Conservation (phyloP, 1,140 invertebrate genomes). For the Drosophila ohnishii region DNA sequence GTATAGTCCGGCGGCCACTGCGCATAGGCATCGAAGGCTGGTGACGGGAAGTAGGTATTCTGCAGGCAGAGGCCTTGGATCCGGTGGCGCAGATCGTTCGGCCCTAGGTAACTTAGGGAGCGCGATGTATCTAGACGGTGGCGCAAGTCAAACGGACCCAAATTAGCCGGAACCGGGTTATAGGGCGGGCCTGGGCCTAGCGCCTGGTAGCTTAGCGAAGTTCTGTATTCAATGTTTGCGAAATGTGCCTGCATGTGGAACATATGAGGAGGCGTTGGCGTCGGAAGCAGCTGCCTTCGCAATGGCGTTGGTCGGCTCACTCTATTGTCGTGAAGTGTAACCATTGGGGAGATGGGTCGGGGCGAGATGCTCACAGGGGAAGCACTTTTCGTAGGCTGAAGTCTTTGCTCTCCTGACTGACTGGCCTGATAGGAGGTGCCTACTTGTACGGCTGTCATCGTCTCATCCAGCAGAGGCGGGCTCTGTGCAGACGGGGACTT, state of each 20-base stretch:
- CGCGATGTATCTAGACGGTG: conserved; percentile 13
- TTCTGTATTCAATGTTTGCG: conserved; percentile 10
- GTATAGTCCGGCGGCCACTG: background rate
- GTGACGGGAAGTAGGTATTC: background rate
- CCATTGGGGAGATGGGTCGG: conserved; percentile 3
- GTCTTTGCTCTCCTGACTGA: background rate
- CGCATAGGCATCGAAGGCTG: background rate
- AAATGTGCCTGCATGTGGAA: background rate
- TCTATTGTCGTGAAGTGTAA: conserved; percentile 13
- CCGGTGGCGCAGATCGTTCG: conserved; percentile 18
- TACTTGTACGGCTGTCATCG: too few relatives aligned
- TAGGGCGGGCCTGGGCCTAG: background rate
- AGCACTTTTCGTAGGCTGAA: too few relatives aligned
- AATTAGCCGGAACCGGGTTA: background rate
- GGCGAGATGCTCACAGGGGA: background rate
- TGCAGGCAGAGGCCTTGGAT: background rate
- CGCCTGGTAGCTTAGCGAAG: too few relatives aligned
- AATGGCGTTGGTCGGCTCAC: background rate
- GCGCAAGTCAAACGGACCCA: conserved; percentile 8
- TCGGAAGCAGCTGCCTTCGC: background rate
- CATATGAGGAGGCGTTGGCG: background rate
- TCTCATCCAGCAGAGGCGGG: background rate
- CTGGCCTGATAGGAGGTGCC: too few relatives aligned
- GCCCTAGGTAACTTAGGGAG: background rate
- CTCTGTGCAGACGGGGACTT: background rate